Base-by-base conservation (phyloP, 2,888 invertebrate species). In the Portevinia maculata region DNA sequence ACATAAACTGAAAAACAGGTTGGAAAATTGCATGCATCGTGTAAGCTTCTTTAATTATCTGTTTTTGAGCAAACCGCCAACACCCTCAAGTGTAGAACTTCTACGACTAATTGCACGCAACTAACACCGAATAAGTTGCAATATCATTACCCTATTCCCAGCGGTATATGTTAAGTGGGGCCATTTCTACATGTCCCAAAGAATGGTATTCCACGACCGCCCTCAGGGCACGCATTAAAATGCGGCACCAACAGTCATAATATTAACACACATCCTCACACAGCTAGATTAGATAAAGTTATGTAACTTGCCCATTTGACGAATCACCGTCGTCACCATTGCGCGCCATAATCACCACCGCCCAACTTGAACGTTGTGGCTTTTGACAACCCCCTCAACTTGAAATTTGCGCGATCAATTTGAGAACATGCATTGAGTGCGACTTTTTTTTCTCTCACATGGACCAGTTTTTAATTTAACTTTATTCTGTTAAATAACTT, bases 381-480 rank as follows among this genome's bases (percentile, higher is more conserved):
- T 65, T 76, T 67, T 76, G 71, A 67, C 76, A 78, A 67, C 59
- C 81, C 73, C 73, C 83, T 71, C 59, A 69, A 73, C 48, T 17
- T 7, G 24, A 64, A 69, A 34, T 67, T 69, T 21, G 62, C 50
- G 57, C 67, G 71, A 46, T 52, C 59, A 53, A 44, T 71, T 46
- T 39, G 65, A 83, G 71, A 83, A 83, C 70, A 83, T 71, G 59
- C 65, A 71, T 41, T 30, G 48, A 69, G 59, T 76, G 81, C 55
- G 17, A 70, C 69, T 53, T 69, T 44, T 37, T 46, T 44, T 34
- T 9, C 8, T 30, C 41, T 5, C 70, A 34, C 44, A 39, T 75
- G 78, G 84, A 84, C 84, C 84, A 84, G 84, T 84, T 84, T 76
- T 70, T 34, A 53, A 50, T 55, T 62, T 67, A 65, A 69, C 50